Evolutionary conservation across 2,888 invertebrate genomes (phyloP).

Genomic region (Hyalella azteca): DNA sequence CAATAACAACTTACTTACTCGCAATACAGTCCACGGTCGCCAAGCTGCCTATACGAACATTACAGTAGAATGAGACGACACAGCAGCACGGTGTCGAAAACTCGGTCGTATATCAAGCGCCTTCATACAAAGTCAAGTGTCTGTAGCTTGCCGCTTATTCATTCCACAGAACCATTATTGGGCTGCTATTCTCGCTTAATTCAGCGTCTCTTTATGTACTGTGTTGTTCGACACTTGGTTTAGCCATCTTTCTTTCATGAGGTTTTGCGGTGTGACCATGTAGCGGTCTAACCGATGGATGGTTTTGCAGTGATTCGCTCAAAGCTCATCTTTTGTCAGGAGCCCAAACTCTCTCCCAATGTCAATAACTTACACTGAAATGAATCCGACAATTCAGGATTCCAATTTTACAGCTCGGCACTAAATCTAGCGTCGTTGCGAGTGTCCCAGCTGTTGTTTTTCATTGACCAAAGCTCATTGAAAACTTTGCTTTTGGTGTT

Average conservation of each 20-base stretch:
- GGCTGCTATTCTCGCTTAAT: slow-evolving; percentile 25
- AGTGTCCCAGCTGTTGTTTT: no score
- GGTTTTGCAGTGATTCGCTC: no score
- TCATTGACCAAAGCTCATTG: no score
- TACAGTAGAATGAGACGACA: not conserved
- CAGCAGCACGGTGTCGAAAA: not conserved
- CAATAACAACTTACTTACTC: slow-evolving; percentile 29
- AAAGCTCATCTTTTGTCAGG: no score
- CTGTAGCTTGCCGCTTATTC: slow-evolving; percentile 16
- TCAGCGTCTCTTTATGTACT: slow-evolving; percentile 23
- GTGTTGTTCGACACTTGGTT: slow-evolving; percentile 34
- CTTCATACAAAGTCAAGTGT: slow-evolving; percentile 32
- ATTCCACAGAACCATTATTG: slow-evolving; percentile 16
- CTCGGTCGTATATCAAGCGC: not conserved
- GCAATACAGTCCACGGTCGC: slow-evolving; percentile 9
- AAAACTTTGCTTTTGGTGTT: no score
- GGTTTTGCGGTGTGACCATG: not conserved
- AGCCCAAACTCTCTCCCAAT: no score
- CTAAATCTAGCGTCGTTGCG: no score
- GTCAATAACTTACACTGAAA: no score
- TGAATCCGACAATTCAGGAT: no score
- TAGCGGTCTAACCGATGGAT: not conserved
- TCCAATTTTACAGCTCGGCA: no score
- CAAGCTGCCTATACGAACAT: not conserved
- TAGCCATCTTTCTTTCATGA: slow-evolving; percentile 15